Percentiles rank a stretch among this genome's conserved stretches.
Evolutionary conservation across 2,113 vertebrate species (phyloP).

Genomic region (Chitala chitala): DNA sequence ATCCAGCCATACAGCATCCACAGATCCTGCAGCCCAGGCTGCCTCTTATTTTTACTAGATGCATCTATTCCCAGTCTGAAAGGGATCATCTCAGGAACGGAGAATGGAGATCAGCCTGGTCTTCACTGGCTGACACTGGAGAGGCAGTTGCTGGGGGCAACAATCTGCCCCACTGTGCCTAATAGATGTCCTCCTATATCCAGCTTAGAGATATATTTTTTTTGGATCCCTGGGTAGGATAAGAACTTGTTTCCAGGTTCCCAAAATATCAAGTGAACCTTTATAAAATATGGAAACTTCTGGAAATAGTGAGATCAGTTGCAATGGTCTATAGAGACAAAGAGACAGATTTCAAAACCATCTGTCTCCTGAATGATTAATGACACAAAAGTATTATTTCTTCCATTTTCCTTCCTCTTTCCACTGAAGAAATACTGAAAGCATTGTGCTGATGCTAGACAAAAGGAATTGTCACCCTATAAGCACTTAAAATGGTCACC

Average conservation of each 20-base stretch:
- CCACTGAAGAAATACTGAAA: not conserved
- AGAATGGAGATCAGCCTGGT: conserved; percentile 29
- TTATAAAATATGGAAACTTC: not conserved
- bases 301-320: conserved; percentile 15
- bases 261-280: not conserved
- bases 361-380: conserved; percentile 59
- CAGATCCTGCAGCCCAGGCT: conserved; percentile 9
- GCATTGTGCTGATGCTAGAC: not conserved
- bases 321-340: not conserved
- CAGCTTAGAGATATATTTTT: not conserved
- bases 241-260: not conserved
- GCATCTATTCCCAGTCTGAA: conserved; percentile 36
- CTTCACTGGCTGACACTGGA: conserved; percentile 9
- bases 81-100: conserved; percentile 16
- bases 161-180: conserved; percentile 23
- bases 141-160: conserved; percentile 22
- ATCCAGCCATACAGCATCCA: conserved; percentile 29
- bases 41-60: conserved; percentile 27
- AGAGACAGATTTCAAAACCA: conserved; percentile 40
- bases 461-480: not conserved
- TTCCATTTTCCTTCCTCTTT: not conserved
- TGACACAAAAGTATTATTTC: conserved; percentile 28
- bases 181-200: conserved; percentile 5
- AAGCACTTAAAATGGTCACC: not conserved
- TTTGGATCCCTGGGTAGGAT: not conserved